These are phyloP conservation scores for Chloromyia formosa DNA, from an alignment of 2,888 invertebrate species.

Conservation along the genomic window DNA sequence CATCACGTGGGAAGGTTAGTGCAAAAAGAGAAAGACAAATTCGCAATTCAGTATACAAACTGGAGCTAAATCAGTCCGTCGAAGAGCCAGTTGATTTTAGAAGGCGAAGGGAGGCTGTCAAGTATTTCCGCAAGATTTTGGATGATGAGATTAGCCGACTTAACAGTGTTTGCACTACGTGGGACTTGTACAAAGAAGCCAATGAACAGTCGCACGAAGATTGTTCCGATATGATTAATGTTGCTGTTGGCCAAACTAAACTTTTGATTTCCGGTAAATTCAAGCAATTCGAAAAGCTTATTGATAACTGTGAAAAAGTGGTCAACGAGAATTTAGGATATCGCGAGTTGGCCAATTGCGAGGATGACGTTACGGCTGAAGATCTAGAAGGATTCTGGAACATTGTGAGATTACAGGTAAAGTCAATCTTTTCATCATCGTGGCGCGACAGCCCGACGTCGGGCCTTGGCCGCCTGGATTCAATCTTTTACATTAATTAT, in stretches of 20 bases:
- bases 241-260: conserved; percentile 78
- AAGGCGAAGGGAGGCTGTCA: conserved; percentile 33
- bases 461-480: too few relatives aligned
- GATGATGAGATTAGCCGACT: conserved; percentile 65
- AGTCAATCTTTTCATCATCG: too few relatives aligned
- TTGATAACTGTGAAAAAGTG: conserved; percentile 59
- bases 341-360: conserved; percentile 49
- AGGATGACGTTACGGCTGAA: conserved; percentile 65
- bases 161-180: conserved; percentile 63
- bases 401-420: conserved; percentile 66
- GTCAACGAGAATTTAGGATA: conserved; percentile 40
- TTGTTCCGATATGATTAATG: conserved; percentile 68
- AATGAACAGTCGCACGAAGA: conserved; percentile 62
- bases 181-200: conserved; percentile 63
- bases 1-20: conserved; percentile 67
- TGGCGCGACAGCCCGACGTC: too few relatives aligned
- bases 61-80: conserved; percentile 33
- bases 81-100: conserved; percentile 31
- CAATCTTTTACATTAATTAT: too few relatives aligned
- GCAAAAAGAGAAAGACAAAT: conserved; percentile 64
- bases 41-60: conserved; percentile 58
- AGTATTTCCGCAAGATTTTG: conserved; percentile 60
- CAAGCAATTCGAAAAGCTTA: conserved; percentile 73
- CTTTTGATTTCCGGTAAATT: conserved; percentile 78
- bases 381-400: conserved; percentile 76